Evolutionary conservation across 1,140 invertebrate species (phyloP), one percentile per base, ranked within the genome.

Genomic region (Drosophila repleta): DNA sequence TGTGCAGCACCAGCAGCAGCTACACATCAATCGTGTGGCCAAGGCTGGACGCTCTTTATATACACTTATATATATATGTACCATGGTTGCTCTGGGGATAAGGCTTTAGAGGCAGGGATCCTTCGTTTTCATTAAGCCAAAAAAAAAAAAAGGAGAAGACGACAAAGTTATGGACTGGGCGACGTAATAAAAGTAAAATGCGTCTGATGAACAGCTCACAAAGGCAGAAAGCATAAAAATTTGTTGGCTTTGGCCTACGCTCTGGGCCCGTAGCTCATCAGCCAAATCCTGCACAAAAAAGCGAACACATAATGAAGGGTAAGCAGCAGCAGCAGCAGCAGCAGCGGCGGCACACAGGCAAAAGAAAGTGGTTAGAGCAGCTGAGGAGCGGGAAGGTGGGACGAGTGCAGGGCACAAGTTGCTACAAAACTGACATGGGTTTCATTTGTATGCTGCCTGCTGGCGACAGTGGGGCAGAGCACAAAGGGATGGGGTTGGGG

Each of bases 121-220:
- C 67, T 76, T 88, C 72, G 62, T 87, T 87, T 87, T 87, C 82
- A 87, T 87, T 87, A 87, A 68, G 74, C 67, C 26, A 65, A 37
- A 35, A 74, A 74, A 72, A 53, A 24, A 46, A 46, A 6, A 37
- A 11, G 2, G 15, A 41, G 13, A 6, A 41, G 13, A n/a, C n/a
- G n/a, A n/a, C n/a, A n/a, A 41, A 15, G 67, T 60, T 56, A 37
- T 69, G 4, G 56, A 51, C 15, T 13, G 48, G 26, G 64, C 76
- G 79, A 66, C 76, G 79, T 82, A 87, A 87, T 87, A 87, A 87
- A 87, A 82, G 78, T 88, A 87, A 84, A 83, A 83, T 84, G 80
- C 58, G 67, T 63, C 80, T 83, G 80, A 83, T 84, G 80, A 84
- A 84, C 76, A 72, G 58, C 65, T 76, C 80, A 73, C 79, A 82